Conservation (phyloP, 2,797 vertebrate genomes). For the Hypotaenidia philippensis region DNA sequence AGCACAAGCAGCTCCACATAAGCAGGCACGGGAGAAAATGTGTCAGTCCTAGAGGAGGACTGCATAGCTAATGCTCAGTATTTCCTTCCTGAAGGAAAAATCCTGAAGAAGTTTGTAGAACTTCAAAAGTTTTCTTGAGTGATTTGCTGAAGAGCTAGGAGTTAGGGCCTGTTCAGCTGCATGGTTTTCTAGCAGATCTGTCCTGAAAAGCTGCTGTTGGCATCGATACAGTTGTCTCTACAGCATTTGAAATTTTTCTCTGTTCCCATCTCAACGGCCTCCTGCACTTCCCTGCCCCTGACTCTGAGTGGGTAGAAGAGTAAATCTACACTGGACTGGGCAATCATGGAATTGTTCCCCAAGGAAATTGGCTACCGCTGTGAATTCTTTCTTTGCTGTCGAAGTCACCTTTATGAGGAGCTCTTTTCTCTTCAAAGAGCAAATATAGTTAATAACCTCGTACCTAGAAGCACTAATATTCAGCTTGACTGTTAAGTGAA, state of each 20-base stretch:
- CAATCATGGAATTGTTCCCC: background rate
- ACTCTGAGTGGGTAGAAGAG: background rate
- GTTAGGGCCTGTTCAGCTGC: background rate
- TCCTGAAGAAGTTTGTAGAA: background rate
- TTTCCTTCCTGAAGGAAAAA: background rate
- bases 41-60: background rate
- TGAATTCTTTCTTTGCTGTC: background rate
- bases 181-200: background rate
- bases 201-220: background rate
- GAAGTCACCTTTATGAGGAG: background rate
- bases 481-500: slow-evolving; percentile 23
- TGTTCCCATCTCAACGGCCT: background rate
- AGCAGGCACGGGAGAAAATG: background rate
- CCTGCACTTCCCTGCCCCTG: background rate
- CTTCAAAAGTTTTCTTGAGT: background rate
- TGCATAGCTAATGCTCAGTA: background rate
- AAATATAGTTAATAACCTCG: slow-evolving; percentile 13
- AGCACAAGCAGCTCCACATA: background rate
- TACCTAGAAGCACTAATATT: slow-evolving; percentile 29
- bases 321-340: background rate
- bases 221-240: background rate
- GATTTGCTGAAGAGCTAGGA: background rate
- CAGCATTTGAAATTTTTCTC: slow-evolving; percentile 8
- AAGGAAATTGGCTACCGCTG: slow-evolving; percentile 18
- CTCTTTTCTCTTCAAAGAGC: slow-evolving; percentile 1